A percentile compares a stretch with the other conserved stretches of the same genome.
These are phyloP conservation scores for Pseudomugil tenellus DNA, from an alignment of 2,797 vertebrate genomes.

Conservation along the genomic window DNA sequence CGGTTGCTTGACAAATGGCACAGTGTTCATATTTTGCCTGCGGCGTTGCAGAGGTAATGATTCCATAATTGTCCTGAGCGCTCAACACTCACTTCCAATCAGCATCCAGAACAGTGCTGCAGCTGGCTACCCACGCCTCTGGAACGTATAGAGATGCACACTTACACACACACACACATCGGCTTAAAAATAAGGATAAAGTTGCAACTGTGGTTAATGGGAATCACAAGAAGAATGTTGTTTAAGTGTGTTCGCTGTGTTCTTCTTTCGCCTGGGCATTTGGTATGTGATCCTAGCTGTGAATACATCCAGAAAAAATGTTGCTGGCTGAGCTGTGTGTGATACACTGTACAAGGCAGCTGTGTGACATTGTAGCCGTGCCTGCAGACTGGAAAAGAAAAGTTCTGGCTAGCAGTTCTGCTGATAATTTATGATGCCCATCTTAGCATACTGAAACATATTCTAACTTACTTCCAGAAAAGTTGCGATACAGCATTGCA, in stretches of 20 bases:
- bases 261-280: slow-evolving; percentile 49
- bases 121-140: slow-evolving; percentile 72
- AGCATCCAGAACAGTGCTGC: slow-evolving; percentile 72
- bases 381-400: slow-evolving; percentile 34
- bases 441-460: slow-evolving; percentile 13
- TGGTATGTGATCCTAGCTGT: slow-evolving; percentile 60
- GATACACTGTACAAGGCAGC: slow-evolving; percentile 54
- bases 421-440: slow-evolving; percentile 34
- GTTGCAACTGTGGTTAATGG: slow-evolving; percentile 46
- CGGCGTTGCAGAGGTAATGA: slow-evolving; percentile 74
- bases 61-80: slow-evolving; percentile 81
- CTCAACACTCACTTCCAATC: slow-evolving; percentile 81
- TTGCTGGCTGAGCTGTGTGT: slow-evolving; percentile 40
- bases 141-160: slow-evolving; percentile 55
- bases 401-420: slow-evolving; percentile 15
- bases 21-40: slow-evolving; percentile 79
- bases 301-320: slow-evolving; percentile 58
- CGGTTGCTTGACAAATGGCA: slow-evolving; percentile 78
- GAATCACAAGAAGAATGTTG: slow-evolving; percentile 58
- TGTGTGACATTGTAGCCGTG: slow-evolving; percentile 51
- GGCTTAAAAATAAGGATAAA: slow-evolving; percentile 31
- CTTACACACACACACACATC: slow-evolving; percentile 25
- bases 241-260: slow-evolving; percentile 34
- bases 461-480: not conserved
- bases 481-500: not conserved